Evolutionary conservation across 2,797 vertebrate species (phyloP).

Genomic region (Picus viridis): DNA sequence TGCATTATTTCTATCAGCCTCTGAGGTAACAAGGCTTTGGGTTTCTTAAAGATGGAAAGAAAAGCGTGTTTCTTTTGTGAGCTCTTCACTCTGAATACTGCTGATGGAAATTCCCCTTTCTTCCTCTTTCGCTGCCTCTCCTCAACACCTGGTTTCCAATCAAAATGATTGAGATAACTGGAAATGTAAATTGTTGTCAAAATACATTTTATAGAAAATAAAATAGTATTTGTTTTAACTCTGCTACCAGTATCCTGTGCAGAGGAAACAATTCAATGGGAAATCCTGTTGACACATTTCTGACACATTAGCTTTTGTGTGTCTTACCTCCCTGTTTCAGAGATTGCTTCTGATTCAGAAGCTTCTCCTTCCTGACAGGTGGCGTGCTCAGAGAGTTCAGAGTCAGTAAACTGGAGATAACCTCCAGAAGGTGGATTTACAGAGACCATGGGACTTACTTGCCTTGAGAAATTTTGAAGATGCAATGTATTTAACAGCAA

Average conservation of each 20-base stretch:
- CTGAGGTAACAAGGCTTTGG: neutral
- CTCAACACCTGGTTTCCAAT: neutral
- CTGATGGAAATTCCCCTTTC: constrained; percentile 14
- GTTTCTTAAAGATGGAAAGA: constrained; percentile 17
- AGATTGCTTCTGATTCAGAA: constrained; percentile 60
- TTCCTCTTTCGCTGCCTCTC: neutral
- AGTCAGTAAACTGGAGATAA: constrained; percentile 50
- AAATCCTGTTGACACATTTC: constrained; percentile 69
- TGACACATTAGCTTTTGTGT: constrained; percentile 51
- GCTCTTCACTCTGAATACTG: neutral
- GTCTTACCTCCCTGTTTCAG: constrained; percentile 32
- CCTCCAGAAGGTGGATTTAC: constrained; percentile 22
- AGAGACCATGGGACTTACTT: constrained; percentile 19
- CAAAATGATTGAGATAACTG: neutral
- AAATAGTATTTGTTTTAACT: constrained; percentile 55
- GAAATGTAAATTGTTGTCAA: constrained; percentile 22
- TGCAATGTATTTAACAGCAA: neutral
- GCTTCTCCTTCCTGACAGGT: constrained; percentile 69
- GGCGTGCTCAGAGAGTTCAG: constrained; percentile 24
- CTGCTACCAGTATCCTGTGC: constrained; percentile 19
- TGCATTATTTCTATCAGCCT: neutral
- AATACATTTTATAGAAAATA: constrained; percentile 25
- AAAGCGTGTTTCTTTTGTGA: constrained; percentile 13
- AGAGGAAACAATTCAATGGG: constrained; percentile 52
- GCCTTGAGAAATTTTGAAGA: constrained; percentile 43